Conservation (phyloP, 2,888 invertebrate genomes). For the Phania funesta region DNA sequence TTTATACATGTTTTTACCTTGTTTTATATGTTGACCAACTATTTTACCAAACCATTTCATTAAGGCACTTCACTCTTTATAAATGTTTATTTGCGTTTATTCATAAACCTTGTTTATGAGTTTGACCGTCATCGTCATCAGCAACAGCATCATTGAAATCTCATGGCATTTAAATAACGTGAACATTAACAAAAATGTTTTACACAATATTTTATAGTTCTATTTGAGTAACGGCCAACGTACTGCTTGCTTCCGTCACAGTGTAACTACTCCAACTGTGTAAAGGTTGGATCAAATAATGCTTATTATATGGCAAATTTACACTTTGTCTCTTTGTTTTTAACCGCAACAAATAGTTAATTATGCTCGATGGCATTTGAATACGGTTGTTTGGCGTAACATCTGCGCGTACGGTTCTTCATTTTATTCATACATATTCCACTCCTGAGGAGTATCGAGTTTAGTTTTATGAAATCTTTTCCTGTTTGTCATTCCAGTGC, state of each 20-base stretch:
- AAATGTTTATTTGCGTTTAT: conserved; percentile 22
- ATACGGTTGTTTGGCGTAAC: too few relatives aligned
- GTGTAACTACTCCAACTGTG: neutral
- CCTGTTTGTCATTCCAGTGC: too few relatives aligned
- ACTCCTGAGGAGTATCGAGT: too few relatives aligned
- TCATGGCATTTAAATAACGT: conserved; percentile 36
- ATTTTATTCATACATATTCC: too few relatives aligned
- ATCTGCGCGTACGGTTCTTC: too few relatives aligned
- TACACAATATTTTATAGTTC: conserved; percentile 55
- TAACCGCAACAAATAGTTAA: conserved; percentile 39
- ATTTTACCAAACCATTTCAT: conserved; percentile 52
- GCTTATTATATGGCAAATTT: conserved; percentile 68
- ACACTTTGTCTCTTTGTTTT: conserved; percentile 59
- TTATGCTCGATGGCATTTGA: neutral
- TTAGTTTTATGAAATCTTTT: too few relatives aligned
- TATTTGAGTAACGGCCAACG: conserved; percentile 7
- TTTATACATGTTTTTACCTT: neutral
- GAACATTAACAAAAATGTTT: conserved; percentile 53
- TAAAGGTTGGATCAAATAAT: conserved; percentile 35
- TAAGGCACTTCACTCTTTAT: neutral
- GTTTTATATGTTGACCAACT: conserved; percentile 52
- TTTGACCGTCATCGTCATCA: conserved; percentile 6
- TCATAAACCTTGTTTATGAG: conserved; percentile 21
- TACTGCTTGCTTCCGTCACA: neutral
- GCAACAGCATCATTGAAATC: neutral